Conservation (phyloP, 2,113 vertebrate species). For the Lamprotornis superbus region DNA sequence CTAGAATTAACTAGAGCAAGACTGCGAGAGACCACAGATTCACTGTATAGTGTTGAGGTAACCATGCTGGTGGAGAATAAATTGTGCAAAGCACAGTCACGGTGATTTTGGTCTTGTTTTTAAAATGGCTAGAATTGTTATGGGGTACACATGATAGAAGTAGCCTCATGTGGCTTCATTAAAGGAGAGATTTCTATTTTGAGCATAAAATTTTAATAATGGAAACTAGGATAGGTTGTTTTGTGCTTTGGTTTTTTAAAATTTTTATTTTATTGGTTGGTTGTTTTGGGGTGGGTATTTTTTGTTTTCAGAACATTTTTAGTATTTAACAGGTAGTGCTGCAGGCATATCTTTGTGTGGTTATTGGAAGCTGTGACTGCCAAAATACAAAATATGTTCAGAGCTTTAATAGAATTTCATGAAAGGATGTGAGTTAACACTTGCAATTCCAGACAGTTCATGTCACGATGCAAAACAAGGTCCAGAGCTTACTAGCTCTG, state of each 20-base stretch:
- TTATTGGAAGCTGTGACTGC: not conserved
- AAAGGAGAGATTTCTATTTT: not conserved
- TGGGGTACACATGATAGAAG: fast-evolving
- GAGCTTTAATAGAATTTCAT: not conserved
- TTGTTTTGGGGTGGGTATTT: not conserved
- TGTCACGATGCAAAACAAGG: not conserved
- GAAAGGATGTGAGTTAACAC: not conserved
- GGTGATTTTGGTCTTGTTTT: not conserved
- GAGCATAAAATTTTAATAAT: not conserved
- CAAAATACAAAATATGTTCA: not conserved
- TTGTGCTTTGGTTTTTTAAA: not conserved
- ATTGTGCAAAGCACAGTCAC: not conserved
- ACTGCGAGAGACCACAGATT: constrained; percentile 90
- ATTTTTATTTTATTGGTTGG: not conserved
- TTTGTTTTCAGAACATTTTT: not conserved
- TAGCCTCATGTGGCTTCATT: not conserved
- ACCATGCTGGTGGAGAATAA: not conserved
- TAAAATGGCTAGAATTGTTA: not conserved
- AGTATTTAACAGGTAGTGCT: not conserved
- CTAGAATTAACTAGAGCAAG: constrained; percentile 87
- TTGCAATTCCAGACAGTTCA: not conserved
- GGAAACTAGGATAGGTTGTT: not conserved
- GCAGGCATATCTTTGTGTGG: not conserved
- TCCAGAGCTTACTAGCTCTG: not conserved
- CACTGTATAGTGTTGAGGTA: constrained; percentile 91